Percentiles rank a stretch among this genome's conserved stretches.
Conservation (phyloP, 2,888 invertebrate genomes). For the Spodoptera picta region DNA sequence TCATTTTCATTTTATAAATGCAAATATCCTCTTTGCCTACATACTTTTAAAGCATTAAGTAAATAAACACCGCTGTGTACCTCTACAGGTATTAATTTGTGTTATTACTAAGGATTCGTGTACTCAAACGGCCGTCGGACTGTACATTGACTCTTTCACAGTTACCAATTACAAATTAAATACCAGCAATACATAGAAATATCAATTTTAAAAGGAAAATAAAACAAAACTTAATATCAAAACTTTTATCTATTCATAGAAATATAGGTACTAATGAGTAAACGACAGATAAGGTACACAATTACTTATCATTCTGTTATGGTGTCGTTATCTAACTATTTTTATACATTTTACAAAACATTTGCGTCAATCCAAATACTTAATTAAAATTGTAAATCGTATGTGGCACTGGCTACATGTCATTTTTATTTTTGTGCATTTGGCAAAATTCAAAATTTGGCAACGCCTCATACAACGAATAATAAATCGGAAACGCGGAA, state of each 20-base stretch:
- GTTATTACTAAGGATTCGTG: no score
- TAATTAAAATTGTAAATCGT: constrained; percentile 31
- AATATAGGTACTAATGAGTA: constrained; percentile 34
- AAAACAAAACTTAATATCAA: constrained; percentile 3
- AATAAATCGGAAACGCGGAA: constrained; percentile 1
- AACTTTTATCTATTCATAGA: constrained; percentile 42
- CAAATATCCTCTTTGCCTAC: no score
- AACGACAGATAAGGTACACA: constrained; percentile 39
- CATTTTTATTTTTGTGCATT: constrained; percentile 13
- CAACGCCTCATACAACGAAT: background rate
- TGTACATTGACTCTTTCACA: no score
- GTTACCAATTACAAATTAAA: no score
- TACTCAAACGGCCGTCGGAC: no score
- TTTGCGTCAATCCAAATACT: constrained; percentile 30
- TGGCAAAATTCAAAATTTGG: constrained; percentile 11
- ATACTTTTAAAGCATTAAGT: no score
- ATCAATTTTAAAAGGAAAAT: constrained; percentile 9
- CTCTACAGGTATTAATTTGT: no score
- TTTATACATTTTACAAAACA: constrained; percentile 27
- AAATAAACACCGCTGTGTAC: no score
- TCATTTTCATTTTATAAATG: no score
- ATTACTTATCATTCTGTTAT: constrained; percentile 28
- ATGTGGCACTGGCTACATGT: constrained; percentile 5
- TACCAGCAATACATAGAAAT: no score
- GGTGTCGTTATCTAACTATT: constrained; percentile 38